A percentile compares a stretch with the other conserved stretches of the same genome.
Evolutionary conservation across 2,113 vertebrate genomes (phyloP).

Genomic region (Columba livia): DNA sequence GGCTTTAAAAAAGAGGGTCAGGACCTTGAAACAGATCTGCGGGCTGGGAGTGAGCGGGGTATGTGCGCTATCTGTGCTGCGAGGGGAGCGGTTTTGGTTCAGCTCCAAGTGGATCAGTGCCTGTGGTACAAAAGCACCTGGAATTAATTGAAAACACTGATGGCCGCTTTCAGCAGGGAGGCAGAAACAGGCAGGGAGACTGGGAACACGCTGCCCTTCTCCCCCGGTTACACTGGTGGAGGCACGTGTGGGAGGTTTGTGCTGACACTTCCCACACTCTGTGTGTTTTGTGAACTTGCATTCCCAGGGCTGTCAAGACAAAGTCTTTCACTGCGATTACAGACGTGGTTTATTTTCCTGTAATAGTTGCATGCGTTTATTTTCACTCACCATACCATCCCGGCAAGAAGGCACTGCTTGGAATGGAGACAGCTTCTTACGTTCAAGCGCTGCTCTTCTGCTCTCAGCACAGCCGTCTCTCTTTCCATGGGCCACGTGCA

Average conservation of each 20-base stretch:
- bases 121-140: slow-evolving; percentile 18
- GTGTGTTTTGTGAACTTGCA: not conserved
- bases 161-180: not conserved
- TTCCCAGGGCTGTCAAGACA: not conserved
- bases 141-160: not conserved
- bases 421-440: not conserved
- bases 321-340: not conserved
- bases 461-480: not conserved
- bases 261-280: not conserved
- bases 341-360: not conserved
- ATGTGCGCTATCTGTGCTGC: not conserved
- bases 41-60: not conserved
- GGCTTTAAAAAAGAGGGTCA: slow-evolving; percentile 48
- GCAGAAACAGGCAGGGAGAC: not conserved
- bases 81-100: not conserved
- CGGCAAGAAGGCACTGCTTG: not conserved
- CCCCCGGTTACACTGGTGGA: not conserved
- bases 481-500: fast-evolving
- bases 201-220: not conserved
- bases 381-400: not conserved
- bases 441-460: not conserved
- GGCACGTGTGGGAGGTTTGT: not conserved
- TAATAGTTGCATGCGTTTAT: fast-evolving
- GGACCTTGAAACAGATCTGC: slow-evolving; percentile 60
- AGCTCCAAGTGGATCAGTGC: slow-evolving; percentile 8